These are phyloP conservation scores for Pterophyllum scalare DNA, from an alignment of 2,113 vertebrate genomes.

Conservation along the genomic window DNA sequence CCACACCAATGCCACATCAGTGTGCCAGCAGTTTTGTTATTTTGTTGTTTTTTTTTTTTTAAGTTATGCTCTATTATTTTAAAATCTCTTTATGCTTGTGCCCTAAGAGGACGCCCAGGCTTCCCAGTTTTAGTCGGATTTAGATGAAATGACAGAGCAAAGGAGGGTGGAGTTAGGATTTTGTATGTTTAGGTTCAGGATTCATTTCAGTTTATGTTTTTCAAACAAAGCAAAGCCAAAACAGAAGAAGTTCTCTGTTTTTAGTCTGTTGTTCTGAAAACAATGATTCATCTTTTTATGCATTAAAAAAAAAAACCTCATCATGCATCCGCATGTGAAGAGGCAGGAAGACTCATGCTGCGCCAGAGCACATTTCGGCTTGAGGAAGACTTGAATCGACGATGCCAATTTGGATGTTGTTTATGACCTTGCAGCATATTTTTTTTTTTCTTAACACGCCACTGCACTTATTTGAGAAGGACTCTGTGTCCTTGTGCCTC, in stretches of 20 bases:
- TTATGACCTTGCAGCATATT: slow-evolving; percentile 56
- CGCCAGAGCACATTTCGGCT: slow-evolving; percentile 49
- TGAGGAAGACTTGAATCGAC: slow-evolving; percentile 58
- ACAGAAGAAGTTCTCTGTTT: slow-evolving; percentile 53
- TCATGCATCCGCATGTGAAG: slow-evolving; percentile 40
- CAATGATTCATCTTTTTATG: slow-evolving; percentile 56
- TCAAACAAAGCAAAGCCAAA: slow-evolving; percentile 65
- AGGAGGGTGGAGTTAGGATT: slow-evolving; percentile 72
- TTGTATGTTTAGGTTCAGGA: slow-evolving; percentile 73
- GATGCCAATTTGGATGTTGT: slow-evolving; percentile 61
- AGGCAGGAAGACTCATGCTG: slow-evolving; percentile 21
- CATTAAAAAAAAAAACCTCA: slow-evolving; percentile 26
- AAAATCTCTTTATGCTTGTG: slow-evolving; percentile 65
- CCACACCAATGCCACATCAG: slow-evolving; percentile 10
- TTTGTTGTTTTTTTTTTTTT: slow-evolving; percentile 34
- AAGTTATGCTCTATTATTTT: slow-evolving; percentile 57
- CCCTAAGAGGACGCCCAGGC: slow-evolving; percentile 53
- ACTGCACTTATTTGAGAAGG: slow-evolving; percentile 25
- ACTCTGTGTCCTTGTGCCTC: slow-evolving; percentile 43
- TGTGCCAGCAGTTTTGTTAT: slow-evolving; percentile 43
- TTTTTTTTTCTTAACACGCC: slow-evolving; percentile 53
- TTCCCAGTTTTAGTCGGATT: slow-evolving; percentile 63
- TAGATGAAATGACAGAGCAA: slow-evolving; percentile 80
- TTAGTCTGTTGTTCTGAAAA: slow-evolving; percentile 41
- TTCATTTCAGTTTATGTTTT: slow-evolving; percentile 70